These are phyloP conservation scores for Allobates femoralis DNA, from an alignment of 2,797 vertebrate genomes.

Conservation along the genomic window DNA sequence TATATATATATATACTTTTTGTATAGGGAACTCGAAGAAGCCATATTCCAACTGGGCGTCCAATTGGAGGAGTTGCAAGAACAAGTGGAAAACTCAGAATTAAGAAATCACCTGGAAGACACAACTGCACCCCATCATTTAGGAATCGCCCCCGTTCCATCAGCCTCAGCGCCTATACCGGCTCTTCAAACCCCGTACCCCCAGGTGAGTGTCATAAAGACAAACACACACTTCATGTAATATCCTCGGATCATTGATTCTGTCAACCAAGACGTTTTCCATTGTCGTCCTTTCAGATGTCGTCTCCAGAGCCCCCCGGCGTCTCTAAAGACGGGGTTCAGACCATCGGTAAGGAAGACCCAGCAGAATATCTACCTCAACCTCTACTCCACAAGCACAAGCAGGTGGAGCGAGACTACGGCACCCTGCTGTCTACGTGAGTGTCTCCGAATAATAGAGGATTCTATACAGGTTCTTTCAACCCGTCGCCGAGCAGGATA, in stretches of 20 bases:
- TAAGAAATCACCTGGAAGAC: background rate
- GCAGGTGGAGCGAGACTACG: constrained; percentile 71
- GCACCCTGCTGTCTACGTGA: constrained; percentile 67
- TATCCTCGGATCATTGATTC: background rate
- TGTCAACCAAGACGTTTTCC: background rate
- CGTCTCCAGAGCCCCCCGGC: constrained; percentile 21
- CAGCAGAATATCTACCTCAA: constrained; percentile 34
- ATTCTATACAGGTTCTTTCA: too few relatives aligned
- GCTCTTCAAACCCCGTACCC: constrained; percentile 60
- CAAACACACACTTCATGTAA: background rate
- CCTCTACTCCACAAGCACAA: constrained; percentile 68
- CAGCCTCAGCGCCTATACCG: background rate
- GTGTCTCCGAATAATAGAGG: constrained; percentile 6
- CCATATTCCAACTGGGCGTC: constrained; percentile 84
- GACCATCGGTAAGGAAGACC: constrained; percentile 33
- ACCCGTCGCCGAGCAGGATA: too few relatives aligned
- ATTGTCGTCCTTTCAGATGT: background rate
- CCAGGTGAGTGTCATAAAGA: constrained; percentile 68
- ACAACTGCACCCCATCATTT: background rate
- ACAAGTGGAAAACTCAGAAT: constrained; percentile 66
- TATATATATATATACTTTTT: background rate
- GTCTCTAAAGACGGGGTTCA: background rate
- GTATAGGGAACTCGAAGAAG: constrained; percentile 83
- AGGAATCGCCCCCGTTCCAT: constrained; percentile 48
- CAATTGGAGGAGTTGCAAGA: constrained; percentile 85